A percentile compares a stretch with the other conserved stretches of the same genome.
Conservation (phyloP, 2,888 invertebrate species). For the Pherbina coryleti region DNA sequence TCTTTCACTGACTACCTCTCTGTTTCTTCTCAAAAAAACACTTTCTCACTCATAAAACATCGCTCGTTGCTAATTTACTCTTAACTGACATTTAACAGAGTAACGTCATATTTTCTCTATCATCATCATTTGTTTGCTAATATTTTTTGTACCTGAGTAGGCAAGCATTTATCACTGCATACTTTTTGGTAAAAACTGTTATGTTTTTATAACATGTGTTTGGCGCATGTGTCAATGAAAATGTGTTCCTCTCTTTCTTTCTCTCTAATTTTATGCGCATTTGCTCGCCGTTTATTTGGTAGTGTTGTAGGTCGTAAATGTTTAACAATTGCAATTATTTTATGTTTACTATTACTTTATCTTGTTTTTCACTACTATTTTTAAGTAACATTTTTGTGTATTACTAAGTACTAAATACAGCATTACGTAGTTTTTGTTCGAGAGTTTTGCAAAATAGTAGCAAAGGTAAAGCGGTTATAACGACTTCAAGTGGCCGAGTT, state of each 20-base stretch:
- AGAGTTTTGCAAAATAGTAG: no score
- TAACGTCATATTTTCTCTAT: background rate
- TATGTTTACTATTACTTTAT: background rate
- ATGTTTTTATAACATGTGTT: background rate
- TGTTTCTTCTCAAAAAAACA: background rate
- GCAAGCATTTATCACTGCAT: slow-evolving; percentile 15
- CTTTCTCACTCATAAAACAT: background rate
- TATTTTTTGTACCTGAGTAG: slow-evolving; percentile 2
- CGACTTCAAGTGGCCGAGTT: no score
- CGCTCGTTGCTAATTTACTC: slow-evolving; percentile 8
- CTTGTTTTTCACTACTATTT: background rate
- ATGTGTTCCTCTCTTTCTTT: background rate
- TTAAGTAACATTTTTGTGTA: background rate
- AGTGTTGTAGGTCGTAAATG: slow-evolving; percentile 5
- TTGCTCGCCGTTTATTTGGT: background rate
- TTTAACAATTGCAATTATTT: background rate
- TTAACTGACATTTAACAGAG: background rate
- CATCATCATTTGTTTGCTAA: slow-evolving; percentile 6
- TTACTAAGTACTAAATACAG: no score
- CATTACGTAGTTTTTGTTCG: no score
- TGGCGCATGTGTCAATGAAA: background rate
- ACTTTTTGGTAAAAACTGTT: background rate
- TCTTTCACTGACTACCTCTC: slow-evolving; percentile 40
- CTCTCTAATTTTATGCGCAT: background rate
- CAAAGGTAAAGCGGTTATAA: no score